phyloP scores from a whole-genome alignment of 2,797 vertebrate genomes.

The Neosalanx taihuensis region DNA sequence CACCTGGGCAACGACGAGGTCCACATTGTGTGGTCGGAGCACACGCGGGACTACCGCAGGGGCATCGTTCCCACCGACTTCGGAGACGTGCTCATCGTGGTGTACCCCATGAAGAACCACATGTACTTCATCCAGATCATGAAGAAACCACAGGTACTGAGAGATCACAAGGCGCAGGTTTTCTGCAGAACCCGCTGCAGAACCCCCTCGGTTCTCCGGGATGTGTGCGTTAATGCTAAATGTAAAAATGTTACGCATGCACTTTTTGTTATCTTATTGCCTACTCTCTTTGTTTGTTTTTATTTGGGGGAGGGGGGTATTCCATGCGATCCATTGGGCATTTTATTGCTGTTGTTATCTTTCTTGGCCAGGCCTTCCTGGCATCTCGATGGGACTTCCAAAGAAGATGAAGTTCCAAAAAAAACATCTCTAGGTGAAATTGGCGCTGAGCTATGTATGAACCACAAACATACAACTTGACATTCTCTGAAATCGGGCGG shows the following conservation, averaged over 20 bases:
- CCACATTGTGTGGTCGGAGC: constrained; percentile 98
- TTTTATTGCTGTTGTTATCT: no score
- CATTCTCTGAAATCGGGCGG: no score
- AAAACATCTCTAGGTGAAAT: no score
- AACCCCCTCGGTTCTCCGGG: neutral
- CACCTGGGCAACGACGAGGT: constrained; percentile 99
- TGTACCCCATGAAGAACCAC: constrained; percentile 98
- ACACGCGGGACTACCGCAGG: constrained; percentile 92
- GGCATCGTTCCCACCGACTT: constrained; percentile 98
- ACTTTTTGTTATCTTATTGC: neutral
- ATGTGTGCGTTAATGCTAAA: no score
- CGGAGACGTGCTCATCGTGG: constrained; percentile 93
- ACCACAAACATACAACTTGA: no score
- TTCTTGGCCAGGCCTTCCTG: no score
- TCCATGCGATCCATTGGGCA: neutral
- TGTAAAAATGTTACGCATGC: no score
- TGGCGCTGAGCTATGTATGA: no score
- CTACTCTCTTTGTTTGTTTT: neutral
- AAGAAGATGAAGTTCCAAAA: no score
- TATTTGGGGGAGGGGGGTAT: no score
- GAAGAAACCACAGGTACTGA: constrained; percentile 91
- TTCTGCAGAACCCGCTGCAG: neutral
- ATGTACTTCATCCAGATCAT: constrained; percentile 96
- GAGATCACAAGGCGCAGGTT: neutral
- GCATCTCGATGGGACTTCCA: no score